Percentiles rank a stretch among this genome's conserved stretches.
Evolutionary conservation across 35 echinoderm and acorn worm genomes (phyloP).

Genomic region (Amphiura filiformis): DNA sequence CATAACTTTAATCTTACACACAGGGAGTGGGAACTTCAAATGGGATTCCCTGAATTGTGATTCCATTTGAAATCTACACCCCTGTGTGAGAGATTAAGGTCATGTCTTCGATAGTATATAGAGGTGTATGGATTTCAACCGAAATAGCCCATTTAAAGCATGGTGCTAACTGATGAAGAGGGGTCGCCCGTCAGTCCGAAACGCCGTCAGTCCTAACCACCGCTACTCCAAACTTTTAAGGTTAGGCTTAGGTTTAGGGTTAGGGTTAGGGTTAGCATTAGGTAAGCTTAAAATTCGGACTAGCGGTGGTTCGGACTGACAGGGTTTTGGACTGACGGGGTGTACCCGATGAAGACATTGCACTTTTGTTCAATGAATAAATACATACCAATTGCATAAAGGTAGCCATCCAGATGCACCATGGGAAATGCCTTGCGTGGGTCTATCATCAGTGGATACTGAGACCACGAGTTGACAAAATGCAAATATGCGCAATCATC

Average conservation of each 20-base stretch:
- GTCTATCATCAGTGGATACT: neutral
- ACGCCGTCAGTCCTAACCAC: no score
- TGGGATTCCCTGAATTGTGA: no score
- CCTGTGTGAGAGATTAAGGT: no score
- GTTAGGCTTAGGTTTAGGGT: neutral
- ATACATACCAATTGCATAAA: conserved; percentile 1
- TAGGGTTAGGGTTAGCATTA: no score
- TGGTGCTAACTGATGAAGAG: neutral
- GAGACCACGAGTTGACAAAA: neutral
- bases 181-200: neutral
- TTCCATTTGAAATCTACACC: no score
- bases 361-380: neutral
- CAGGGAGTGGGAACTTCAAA: no score
- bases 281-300: no score
- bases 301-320: no score
- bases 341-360: neutral
- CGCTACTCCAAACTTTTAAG: neutral
- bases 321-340: no score
- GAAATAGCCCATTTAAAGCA: neutral
- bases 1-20: no score
- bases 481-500: neutral
- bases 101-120: no score
- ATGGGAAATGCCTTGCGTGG: neutral
- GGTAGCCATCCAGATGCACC: neutral
- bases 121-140: neutral